phyloP scores from a whole-genome alignment of 2,113 vertebrate species.

The Piliocolobus tephrosceles region DNA sequence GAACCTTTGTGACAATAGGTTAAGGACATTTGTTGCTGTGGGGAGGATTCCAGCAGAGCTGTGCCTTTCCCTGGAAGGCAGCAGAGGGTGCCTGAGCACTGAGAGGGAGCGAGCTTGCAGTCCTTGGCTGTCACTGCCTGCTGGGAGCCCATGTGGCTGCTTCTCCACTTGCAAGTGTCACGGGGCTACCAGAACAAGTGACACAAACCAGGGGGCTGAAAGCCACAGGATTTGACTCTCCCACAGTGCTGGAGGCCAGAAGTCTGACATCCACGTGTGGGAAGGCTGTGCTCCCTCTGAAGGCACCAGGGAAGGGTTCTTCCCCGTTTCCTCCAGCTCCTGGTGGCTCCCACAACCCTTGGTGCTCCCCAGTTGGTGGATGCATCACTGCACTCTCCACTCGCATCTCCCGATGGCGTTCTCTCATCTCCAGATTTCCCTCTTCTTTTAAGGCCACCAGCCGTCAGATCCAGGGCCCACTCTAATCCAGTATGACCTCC shows the following conservation, averaged over 20 bases:
- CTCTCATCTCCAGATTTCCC: neutral
- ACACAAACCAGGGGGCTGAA: neutral
- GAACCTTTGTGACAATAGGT: neutral
- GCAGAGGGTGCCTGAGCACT: rapidly evolving
- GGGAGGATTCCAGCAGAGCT: rapidly evolving
- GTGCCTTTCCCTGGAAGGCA: neutral
- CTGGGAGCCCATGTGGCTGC: rapidly evolving
- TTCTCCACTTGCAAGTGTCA: too few species aligned
- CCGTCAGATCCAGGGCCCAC: neutral
- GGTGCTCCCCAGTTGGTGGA: neutral
- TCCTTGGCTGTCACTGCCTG: rapidly evolving
- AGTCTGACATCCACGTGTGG: neutral
- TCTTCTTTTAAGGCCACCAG: neutral
- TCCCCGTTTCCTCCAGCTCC: neutral
- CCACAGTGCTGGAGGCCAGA: rapidly evolving
- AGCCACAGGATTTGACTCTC: neutral
- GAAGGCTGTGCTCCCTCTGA: neutral
- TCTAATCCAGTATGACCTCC: neutral
- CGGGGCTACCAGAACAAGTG: rapidly evolving
- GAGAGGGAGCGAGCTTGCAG: rapidly evolving
- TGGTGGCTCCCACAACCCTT: neutral
- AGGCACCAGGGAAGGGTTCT: neutral
- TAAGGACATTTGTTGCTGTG: neutral
- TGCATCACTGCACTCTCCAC: too few species aligned
- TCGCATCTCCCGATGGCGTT: rapidly evolving